These are phyloP conservation scores for Lepidurus apus DNA, from an alignment of 1,140 invertebrate species.

Conservation along the genomic window DNA sequence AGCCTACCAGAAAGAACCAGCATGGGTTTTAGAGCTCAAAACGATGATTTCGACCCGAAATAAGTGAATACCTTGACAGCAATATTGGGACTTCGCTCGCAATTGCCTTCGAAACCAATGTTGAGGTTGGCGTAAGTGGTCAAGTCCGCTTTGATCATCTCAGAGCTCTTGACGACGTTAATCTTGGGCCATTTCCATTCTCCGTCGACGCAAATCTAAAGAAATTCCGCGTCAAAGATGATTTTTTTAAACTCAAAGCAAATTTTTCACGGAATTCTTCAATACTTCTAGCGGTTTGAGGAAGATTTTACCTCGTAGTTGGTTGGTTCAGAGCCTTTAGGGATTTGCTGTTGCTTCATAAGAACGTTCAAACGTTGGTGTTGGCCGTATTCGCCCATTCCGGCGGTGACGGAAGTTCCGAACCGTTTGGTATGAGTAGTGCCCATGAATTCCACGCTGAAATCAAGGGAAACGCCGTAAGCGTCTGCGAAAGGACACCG, in stretches of 20 bases:
- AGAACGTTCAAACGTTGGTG: conserved; percentile 22
- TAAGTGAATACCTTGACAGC: conserved; percentile 27
- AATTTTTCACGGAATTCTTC: background rate
- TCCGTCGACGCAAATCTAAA: conserved; percentile 28
- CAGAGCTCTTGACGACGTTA: conserved; percentile 24
- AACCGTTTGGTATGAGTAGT: conserved; percentile 10
- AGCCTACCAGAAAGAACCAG: background rate
- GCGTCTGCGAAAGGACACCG: background rate
- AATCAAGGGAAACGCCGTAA: conserved; percentile 24
- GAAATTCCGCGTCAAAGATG: conserved; percentile 9
- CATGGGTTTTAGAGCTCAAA: background rate
- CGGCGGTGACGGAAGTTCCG: conserved; percentile 26
- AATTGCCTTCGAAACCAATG: conserved; percentile 32
- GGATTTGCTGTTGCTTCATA: conserved; percentile 4
- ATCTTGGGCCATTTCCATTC: conserved; percentile 27
- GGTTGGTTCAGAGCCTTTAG: background rate
- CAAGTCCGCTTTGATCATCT: conserved; percentile 28
- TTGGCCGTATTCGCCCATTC: conserved; percentile 26
- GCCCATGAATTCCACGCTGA: conserved; percentile 23
- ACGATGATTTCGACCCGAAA: background rate
- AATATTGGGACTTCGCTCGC: conserved; percentile 29
- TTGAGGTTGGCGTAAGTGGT: conserved; percentile 17
- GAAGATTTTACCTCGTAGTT: background rate
- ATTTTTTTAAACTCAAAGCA: background rate
- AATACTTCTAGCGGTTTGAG: background rate